Conservation (phyloP, 2,888 invertebrate species). For the Microctonus aethiopoides region DNA sequence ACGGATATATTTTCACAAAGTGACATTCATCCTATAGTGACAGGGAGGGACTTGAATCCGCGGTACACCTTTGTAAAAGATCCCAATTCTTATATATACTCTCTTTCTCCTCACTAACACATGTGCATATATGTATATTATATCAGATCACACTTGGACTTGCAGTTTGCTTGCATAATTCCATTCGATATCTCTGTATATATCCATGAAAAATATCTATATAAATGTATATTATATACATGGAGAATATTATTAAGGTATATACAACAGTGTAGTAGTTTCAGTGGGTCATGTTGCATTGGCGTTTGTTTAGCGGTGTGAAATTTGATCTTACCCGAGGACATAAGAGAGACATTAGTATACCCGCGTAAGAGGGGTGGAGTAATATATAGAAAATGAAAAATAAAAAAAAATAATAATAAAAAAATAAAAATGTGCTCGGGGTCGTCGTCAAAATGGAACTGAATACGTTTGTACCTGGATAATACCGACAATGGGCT, state of each 20-base stretch:
- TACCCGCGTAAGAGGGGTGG: slow-evolving; percentile 37
- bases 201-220: slow-evolving; percentile 24
- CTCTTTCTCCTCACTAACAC: neutral
- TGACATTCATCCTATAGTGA: slow-evolving; percentile 48
- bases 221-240: neutral
- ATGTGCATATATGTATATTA: neutral
- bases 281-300: slow-evolving; percentile 42
- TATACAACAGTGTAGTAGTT: neutral
- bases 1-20: slow-evolving; percentile 65
- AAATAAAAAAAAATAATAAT: slow-evolving; percentile 37
- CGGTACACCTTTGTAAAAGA: slow-evolving; percentile 64
- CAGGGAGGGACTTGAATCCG: slow-evolving; percentile 31
- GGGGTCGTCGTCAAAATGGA: slow-evolving; percentile 50
- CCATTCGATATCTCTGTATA: neutral
- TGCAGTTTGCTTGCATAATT: slow-evolving; percentile 61
- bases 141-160: slow-evolving; percentile 36
- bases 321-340: slow-evolving; percentile 59
- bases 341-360: slow-evolving; percentile 34
- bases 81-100: slow-evolving; percentile 43
- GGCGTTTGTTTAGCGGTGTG: slow-evolving; percentile 52
- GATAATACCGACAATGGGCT: slow-evolving; percentile 62
- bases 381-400: slow-evolving; percentile 41
- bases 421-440: slow-evolving; percentile 43
- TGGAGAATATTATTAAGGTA: no score
- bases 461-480: slow-evolving; percentile 66